phyloP scores from a whole-genome alignment of 2,888 invertebrate genomes.

The Sicus ferrugineus region DNA sequence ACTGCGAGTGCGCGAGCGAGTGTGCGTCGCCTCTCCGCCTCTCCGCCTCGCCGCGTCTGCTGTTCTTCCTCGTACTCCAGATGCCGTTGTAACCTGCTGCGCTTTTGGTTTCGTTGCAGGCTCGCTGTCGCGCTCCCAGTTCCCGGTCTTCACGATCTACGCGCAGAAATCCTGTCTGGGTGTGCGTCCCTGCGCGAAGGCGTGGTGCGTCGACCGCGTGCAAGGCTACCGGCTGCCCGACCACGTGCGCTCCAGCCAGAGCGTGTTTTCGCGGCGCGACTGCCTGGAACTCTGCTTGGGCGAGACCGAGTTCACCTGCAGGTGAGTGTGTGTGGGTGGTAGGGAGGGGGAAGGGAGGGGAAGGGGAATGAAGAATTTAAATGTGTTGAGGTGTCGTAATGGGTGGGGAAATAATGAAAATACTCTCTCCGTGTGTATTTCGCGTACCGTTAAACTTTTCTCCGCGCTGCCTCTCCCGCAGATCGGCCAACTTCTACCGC shows the following conservation, averaged over 20 bases:
- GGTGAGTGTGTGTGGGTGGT: conserved; percentile 70
- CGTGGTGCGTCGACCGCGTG: conserved; percentile 94
- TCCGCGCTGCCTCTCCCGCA: conserved; percentile 54
- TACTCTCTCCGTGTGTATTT: neutral
- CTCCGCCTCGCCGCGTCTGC: conserved; percentile 44
- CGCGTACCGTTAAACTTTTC: neutral
- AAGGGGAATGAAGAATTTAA: neutral
- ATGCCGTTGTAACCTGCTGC: too few species aligned
- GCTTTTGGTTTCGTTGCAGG: conserved; percentile 68
- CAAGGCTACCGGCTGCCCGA: conserved; percentile 86
- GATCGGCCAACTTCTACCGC: conserved; percentile 91
- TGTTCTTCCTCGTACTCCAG: too few species aligned
- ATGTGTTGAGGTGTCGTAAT: neutral
- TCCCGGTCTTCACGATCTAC: conserved; percentile 95
- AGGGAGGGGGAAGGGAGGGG: too few species aligned
- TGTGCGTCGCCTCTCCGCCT: neutral
- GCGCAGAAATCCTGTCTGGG: conserved; percentile 93
- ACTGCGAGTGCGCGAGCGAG: conserved; percentile 13
- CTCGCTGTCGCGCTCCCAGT: conserved; percentile 90
- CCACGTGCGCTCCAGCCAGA: conserved; percentile 78
- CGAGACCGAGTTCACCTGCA: conserved; percentile 91
- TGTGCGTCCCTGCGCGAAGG: conserved; percentile 87
- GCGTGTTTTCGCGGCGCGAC: conserved; percentile 82
- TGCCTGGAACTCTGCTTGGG: conserved; percentile 90
- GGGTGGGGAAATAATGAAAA: neutral